Evolutionary conservation across 2,888 invertebrate genomes (phyloP), one percentile per base, ranked within the genome.

Genomic region (Chaetoderma sp.): DNA sequence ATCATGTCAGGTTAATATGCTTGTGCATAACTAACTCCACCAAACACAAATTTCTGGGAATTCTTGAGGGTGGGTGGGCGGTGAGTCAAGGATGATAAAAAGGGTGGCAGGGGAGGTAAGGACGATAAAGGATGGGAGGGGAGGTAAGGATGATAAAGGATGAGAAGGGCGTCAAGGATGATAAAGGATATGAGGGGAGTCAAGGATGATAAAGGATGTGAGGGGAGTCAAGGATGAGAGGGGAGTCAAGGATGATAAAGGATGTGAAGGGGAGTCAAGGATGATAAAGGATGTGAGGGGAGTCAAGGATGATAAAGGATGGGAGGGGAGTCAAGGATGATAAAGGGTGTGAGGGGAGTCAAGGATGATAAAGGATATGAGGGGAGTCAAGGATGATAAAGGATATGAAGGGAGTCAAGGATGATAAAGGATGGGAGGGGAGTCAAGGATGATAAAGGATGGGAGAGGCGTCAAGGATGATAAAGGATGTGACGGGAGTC

Each of bases 121-220:
- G 18, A 65, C 63, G 32, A 50, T 60, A 32, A 73, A 72, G 3
- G 60, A 33, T 10, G 39, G n/a, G 39, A 39, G n/a, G 39, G 6
- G 63, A 67, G n/a, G 67, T 74, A 13, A 71, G 67, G 8, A 63
- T 72, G 6, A 55, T 71, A 6, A 63, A 57, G 25, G 69, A 69
- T 2, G 69, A 74, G 49, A 73, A 74, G 42, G 60, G 36, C 1
- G 66, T 72, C 23, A 72, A 65, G 27, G 60, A 62, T 10, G 39
- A 39, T 10, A 39, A 39, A n/a, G n/a, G 16, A 45, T 55, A 27
- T 56, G n/a, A n/a, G n/a, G n/a, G n/a, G n/a, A n/a, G n/a, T n/a
- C n/a, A n/a, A n/a, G n/a, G n/a, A n/a, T n/a, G n/a, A n/a, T n/a
- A n/a, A n/a, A n/a, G n/a, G n/a, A n/a, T n/a, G n/a, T n/a, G n/a